Base-by-base conservation (phyloP, 2,888 invertebrate genomes). In the Galerucella calmariensis region DNA sequence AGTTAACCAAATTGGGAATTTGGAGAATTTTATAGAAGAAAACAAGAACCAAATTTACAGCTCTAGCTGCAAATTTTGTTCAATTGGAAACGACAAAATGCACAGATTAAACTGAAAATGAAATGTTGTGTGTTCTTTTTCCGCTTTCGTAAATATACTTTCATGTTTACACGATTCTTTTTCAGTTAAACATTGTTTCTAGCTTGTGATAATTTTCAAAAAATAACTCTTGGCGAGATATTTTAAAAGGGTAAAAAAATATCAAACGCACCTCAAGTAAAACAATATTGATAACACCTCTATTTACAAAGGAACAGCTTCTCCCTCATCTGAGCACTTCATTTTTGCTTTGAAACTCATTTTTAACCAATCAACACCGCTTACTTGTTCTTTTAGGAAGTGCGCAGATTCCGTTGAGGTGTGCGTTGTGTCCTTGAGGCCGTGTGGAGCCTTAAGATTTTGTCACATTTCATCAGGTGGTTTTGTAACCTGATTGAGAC, bases 381-480 rank as follows among this genome's bases (percentile, higher is more conserved):
- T 48, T 53, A 72, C 20, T 10, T 68, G 63, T 51, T 72, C 69
- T 35, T 69, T 69, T 5, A 51, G 24, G 9, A 24, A n/a, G 44
- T 16, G 48, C 24, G 46, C 48, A 16, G 62, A n/a, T 11, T 69
- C 69, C 24, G 63, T 16, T 46, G 12, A n/a, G 12, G 11, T 27
- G 62, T 35, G 35, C 35, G 61, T 14, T 20, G n/a, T 14, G 10
- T 62, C 69, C 41, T 51, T 69, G 27, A 63, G 41, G 48, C 61
- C 14, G 5, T 27, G 75, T 72, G 81, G 76, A 74, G 73, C 69
- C 46, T 67, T 74, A 27, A 70, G 68, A 72, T 62, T 62, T 56
- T 67, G 81, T 83, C 85, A 86, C 80, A 86, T 84, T 76, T 86
- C 86, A 44, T 86, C 86, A 9, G 83, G 82, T 11, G 84, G 82